phyloP scores from a whole-genome alignment of 2,113 vertebrate species.

The Trogon surrucura region DNA sequence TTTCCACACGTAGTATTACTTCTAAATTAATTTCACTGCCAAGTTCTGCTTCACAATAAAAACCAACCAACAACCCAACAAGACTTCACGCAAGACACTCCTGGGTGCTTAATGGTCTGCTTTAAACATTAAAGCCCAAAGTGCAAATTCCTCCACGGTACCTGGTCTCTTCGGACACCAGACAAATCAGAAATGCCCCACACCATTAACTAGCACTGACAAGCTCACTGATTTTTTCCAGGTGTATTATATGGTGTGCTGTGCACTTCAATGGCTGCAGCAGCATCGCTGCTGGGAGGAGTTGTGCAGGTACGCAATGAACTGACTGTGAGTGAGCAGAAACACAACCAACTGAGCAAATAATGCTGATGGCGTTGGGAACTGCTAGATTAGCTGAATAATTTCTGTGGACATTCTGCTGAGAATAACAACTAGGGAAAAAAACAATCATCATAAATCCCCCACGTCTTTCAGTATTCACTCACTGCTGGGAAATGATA shows the following conservation, averaged over 20 bases:
- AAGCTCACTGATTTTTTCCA: conserved; percentile 1
- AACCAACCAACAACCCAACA: rapidly evolving
- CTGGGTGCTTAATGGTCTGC: background rate
- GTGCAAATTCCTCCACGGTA: background rate
- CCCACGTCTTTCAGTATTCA: background rate
- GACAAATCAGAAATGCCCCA: background rate
- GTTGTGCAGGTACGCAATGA: conserved; percentile 80
- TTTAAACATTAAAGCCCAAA: background rate
- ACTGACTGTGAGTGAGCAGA: background rate
- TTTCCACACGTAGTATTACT: background rate
- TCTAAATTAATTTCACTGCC: background rate
- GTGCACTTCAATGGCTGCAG: conserved; percentile 86
- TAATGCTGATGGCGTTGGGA: background rate
- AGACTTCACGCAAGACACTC: rapidly evolving
- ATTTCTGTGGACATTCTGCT: background rate
- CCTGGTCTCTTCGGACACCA: background rate
- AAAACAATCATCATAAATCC: background rate
- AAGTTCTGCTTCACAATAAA: background rate
- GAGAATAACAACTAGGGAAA: background rate
- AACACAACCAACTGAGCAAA: background rate
- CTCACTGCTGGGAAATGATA: background rate
- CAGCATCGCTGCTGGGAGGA: conserved; percentile 82
- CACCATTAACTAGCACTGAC: background rate
- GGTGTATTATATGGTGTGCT: conserved; percentile 82
- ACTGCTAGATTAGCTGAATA: background rate